Base-by-base conservation (phyloP, 2,113 vertebrate genomes). In the Aramus guarauna region DNA sequence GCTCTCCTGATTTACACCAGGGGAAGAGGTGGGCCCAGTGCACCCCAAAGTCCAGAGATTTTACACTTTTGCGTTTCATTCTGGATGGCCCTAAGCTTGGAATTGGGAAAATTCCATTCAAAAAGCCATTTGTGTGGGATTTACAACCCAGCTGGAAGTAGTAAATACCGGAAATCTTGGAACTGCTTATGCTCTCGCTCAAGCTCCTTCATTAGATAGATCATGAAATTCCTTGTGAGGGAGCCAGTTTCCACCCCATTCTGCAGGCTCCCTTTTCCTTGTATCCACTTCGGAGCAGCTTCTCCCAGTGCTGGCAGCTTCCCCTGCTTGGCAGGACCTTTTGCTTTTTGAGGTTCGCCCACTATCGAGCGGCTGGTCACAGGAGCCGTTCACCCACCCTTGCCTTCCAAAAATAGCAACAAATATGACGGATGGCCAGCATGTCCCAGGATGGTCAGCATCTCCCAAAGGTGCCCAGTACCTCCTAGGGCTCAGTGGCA, bases 161-260 rank as follows among this genome's bases (percentile, higher is more conserved):
- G 94, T 94, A 96, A 97, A 96, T 97, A 95, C 89, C 47, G 90
- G 94, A 95, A 96, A 93, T 59, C 93, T 96, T 97, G 95, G 95
- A 96, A 83, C 87, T n/a, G 37, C 88, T 93, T 29, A 9, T 29
- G 69, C 67, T 96, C 86, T 86, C 37, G 2, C 76, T 97, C 83
- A 3, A 37, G 69, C 84, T 94, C 95, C 93, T 88, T 95, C 96
- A 52, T 93, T 87, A 94, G 93, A 96, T 94, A 91, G 94, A 90
- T 90, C 95, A 95, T 82, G 94, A 95, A 59, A 96, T 96, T 95
- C 95, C 95, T 94, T 97, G 96, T 72, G 88, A 93, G 62, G 67
- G 24, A 91, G 95, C 95, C 97, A 97, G 91, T 94, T 97, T 94
- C 96, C 96, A 97, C 23, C 89, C 95, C 30, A 14, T 95, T 92